A percentile compares a stretch with the other conserved stretches of the same genome.
Evolutionary conservation across 2,888 invertebrate species (phyloP).

Genomic region (Troglohyphantes excavatus): DNA sequence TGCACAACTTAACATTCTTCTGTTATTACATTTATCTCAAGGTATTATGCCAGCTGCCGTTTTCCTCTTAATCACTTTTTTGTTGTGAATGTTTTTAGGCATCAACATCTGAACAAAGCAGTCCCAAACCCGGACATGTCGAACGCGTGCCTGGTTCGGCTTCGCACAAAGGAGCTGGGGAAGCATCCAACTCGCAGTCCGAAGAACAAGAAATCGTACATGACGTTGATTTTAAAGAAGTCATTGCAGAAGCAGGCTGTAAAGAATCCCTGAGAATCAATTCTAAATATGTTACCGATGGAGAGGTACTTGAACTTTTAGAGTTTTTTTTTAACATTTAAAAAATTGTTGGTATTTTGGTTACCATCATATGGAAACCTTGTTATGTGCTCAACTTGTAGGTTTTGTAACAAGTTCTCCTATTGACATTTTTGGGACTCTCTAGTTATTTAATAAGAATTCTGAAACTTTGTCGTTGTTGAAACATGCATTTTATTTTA

Average conservation of each 20-base stretch:
- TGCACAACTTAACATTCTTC: neutral
- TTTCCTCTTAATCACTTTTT: neutral
- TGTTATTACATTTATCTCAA: neutral
- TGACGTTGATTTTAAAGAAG: conserved; percentile 5
- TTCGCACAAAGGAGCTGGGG: neutral
- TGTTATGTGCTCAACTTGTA: too few species aligned
- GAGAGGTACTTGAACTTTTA: conserved; percentile 86
- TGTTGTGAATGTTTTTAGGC: neutral
- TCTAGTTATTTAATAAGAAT: too few species aligned
- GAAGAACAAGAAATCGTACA: conserved; percentile 4
- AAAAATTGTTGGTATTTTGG: neutral
- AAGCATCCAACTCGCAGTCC: conserved; percentile 83
- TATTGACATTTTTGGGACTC: too few species aligned
- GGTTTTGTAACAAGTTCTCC: too few species aligned
- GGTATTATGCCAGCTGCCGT: neutral
- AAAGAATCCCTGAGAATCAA: conserved; percentile 89
- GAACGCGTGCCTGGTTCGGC: conserved; percentile 85
- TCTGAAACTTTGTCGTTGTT: too few species aligned
- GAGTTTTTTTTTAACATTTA: too few species aligned
- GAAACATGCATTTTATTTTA: too few species aligned
- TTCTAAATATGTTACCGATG: conserved; percentile 93
- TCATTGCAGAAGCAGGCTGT: conserved; percentile 9
- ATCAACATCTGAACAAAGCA: conserved; percentile 56
- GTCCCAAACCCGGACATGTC: conserved; percentile 85
- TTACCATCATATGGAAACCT: too few species aligned